These are phyloP conservation scores for Potamarius usumacintae DNA, from an alignment of 2,113 vertebrate species.

Conservation along the genomic window DNA sequence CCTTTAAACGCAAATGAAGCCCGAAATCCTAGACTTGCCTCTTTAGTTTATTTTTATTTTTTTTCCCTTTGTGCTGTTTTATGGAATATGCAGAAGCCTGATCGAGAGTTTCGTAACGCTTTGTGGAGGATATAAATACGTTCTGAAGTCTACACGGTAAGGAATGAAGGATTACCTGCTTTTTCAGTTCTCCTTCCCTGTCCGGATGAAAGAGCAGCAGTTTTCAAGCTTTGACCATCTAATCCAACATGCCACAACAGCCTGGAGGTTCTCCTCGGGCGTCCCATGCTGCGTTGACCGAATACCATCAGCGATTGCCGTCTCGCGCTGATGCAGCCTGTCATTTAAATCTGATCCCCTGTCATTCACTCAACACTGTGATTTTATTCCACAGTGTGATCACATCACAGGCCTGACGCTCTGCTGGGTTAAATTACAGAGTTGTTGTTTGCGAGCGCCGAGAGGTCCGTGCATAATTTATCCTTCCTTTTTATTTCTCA, in stretches of 20 bases:
- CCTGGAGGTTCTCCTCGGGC: neutral
- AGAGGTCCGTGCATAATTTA: conserved; percentile 49
- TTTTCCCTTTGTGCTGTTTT: too few relatives aligned
- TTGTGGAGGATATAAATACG: neutral
- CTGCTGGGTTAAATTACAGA: conserved; percentile 43
- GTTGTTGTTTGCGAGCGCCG: conserved; percentile 24
- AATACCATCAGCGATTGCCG: neutral
- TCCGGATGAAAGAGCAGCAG: neutral
- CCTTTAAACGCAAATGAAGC: conserved; percentile 22
- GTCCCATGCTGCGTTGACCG: neutral
- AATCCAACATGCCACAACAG: neutral
- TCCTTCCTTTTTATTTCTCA: conserved; percentile 24
- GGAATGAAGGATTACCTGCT: neutral
- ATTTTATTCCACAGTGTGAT: conserved; percentile 24
- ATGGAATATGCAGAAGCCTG: neutral
- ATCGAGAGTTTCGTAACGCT: neutral
- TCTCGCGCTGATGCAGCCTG: neutral
- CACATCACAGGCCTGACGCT: conserved; percentile 1
- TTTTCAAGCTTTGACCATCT: neutral
- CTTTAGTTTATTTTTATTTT: neutral
- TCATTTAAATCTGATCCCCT: neutral
- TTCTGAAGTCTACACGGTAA: neutral
- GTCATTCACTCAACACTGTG: neutral
- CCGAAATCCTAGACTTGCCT: neutral
- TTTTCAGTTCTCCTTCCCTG: neutral